A percentile compares a stretch with the other conserved stretches of the same genome.
phyloP scores from a whole-genome alignment of 1,140 invertebrate species.

The Anastatus disparis region DNA sequence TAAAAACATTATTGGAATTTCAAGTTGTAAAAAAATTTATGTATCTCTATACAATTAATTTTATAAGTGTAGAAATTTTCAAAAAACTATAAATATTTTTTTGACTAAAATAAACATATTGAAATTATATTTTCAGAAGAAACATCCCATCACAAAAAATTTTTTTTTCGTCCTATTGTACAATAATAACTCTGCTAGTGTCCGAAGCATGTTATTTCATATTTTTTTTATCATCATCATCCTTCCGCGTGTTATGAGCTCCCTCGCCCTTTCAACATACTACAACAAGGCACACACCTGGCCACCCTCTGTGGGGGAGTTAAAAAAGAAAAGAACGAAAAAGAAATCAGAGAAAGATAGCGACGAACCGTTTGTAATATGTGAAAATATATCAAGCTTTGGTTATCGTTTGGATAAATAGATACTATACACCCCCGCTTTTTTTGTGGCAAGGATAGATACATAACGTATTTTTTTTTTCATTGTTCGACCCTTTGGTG shows the following conservation, averaged over 20 bases:
- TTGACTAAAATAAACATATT: too few relatives aligned
- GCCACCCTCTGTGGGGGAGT: conserved; percentile 25
- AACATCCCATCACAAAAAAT: too few relatives aligned
- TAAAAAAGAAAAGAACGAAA: not conserved
- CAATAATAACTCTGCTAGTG: too few relatives aligned
- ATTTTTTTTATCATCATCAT: conserved; percentile 21
- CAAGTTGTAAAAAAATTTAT: too few relatives aligned
- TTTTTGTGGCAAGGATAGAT: not conserved
- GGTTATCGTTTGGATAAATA: conserved; percentile 31
- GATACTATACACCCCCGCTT: conserved; percentile 4
- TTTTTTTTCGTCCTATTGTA: too few relatives aligned
- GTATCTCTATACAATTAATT: too few relatives aligned
- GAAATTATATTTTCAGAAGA: too few relatives aligned
- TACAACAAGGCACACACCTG: conserved; percentile 31
- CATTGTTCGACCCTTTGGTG: conserved; percentile 42
- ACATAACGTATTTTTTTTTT: conserved; percentile 42
- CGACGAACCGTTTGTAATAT: conserved; percentile 22
- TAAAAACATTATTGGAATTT: too few relatives aligned
- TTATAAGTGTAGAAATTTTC: too few relatives aligned
- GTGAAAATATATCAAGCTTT: not conserved
- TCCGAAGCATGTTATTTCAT: not conserved
- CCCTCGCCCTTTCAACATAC: conserved; percentile 4
- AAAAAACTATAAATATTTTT: too few relatives aligned
- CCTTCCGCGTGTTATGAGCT: not conserved
- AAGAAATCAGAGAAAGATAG: not conserved